Conservation (phyloP, 2,113 vertebrate genomes). For the Nansenia antarctica region DNA sequence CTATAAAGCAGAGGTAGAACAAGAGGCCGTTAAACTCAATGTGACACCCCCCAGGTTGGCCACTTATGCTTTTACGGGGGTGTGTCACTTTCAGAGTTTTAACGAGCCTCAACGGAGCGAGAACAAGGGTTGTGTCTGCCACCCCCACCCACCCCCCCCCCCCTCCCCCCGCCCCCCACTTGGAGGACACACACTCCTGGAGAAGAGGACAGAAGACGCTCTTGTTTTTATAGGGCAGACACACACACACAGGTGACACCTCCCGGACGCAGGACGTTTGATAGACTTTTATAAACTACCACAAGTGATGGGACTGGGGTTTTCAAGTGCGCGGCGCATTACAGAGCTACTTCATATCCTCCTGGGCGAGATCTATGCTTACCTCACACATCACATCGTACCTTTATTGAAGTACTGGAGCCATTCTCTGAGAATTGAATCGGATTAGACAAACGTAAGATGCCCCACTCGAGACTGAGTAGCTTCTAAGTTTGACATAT, state of each 20-base stretch:
- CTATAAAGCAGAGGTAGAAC: conserved; percentile 42
- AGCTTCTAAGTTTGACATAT: conserved; percentile 19
- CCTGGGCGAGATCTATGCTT: conserved; percentile 28
- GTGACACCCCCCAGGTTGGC: conserved; percentile 67
- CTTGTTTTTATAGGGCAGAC: conserved; percentile 47
- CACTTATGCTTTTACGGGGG: conserved; percentile 59
- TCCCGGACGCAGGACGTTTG: conserved; percentile 18
- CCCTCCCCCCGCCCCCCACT: too few relatives aligned
- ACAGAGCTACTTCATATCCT: conserved; percentile 10
- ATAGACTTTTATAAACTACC: conserved; percentile 47
- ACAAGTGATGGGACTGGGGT: conserved; percentile 22
- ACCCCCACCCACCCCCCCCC: too few relatives aligned
- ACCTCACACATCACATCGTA: conserved; percentile 32
- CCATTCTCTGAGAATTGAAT: too few relatives aligned
- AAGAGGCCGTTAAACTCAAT: conserved; percentile 74
- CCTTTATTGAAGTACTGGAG: conserved; percentile 25
- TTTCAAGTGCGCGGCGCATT: conserved; percentile 30
- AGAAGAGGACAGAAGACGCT: conserved; percentile 13
- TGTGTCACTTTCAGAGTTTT: conserved; percentile 73
- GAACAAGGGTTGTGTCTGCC: conserved; percentile 24
- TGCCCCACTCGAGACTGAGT: background rate
- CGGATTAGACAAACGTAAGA: conserved; percentile 4
- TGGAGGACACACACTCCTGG: conserved; percentile 9
- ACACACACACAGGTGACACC: conserved; percentile 26
- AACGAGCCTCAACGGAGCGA: conserved; percentile 54